Base-by-base conservation (phyloP, 2,797 vertebrate genomes). In the Nasua narica region DNA sequence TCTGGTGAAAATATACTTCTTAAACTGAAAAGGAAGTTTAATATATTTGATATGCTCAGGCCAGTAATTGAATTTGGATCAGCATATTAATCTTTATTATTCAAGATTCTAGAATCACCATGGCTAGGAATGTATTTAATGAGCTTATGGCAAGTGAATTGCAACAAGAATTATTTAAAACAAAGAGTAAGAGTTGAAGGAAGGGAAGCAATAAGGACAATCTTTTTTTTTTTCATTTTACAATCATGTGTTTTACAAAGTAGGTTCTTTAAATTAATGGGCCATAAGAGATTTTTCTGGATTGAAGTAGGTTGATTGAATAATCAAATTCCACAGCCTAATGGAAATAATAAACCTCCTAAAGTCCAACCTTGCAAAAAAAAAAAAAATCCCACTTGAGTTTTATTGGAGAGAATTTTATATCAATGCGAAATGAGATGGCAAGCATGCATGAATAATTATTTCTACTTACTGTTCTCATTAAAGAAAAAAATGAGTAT, bases 301-400 rank as follows among this genome's bases (percentile, higher is more conserved):
- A 97, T 12, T 97, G 90, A 98, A 98, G 69, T 70, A 96, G 74
- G 85, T 95, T 98, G 97, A 98, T 96, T 98, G 96, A 98, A 98
- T 98, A 98, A 98, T 98, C 95, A 98, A 97, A 98, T 97, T 98
- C 96, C 91, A 96, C 95, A 62, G 56, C 35, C 60, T 98, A 98
- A 98, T 98, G 95, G 96, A 98, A 98, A 98, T 95, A 98, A 98
- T 98, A 98, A 98, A 96, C 37, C 92, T 97, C 96, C 96, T 93
- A 97, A 97, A 97, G 60, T 58, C 23, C 95, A 98, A 97, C 50
- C 52, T 98, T 97, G 65, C 12, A 95, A 97, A 97, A 97, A 7
- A 96, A 3, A 77, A 86, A 96, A 3, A 94, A 78, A 87, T 1
- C 43, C 19, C 94, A 97, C 60, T 98, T 97, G 95, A 98, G 29